These are phyloP conservation scores for Tuberolachnus salignus DNA, from an alignment of 2,888 invertebrate genomes.

Conservation along the genomic window DNA sequence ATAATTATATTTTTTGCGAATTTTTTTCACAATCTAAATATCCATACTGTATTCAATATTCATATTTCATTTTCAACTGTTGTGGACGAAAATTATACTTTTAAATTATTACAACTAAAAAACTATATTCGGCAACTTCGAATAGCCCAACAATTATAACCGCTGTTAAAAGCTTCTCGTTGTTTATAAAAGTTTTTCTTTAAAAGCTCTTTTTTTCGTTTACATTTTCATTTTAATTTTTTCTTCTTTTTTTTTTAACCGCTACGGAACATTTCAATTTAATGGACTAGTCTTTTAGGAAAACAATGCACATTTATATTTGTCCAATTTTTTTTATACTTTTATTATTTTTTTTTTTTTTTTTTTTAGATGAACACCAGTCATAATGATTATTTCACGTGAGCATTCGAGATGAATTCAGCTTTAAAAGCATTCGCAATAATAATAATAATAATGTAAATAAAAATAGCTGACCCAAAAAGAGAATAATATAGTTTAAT, in stretches of 20 bases:
- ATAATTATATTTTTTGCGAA: no score
- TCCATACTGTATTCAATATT: not conserved
- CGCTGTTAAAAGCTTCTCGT: conserved; percentile 37
- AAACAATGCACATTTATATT: conserved; percentile 17
- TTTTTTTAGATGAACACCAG: not conserved
- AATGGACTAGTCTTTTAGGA: conserved; percentile 10
- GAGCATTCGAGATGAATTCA: not conserved
- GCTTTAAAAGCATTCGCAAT: conserved; percentile 1
- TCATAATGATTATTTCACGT: not conserved
- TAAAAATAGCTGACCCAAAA: not conserved
- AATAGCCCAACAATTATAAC: conserved; percentile 41
- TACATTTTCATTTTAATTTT: no score
- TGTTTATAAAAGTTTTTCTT: conserved; percentile 41
- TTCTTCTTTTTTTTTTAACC: conserved; percentile 26
- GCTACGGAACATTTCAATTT: conserved; percentile 32
- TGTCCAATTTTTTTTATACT: not conserved
- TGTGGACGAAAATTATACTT: not conserved
- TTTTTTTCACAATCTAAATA: no score
- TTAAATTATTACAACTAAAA: not conserved
- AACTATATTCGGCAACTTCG: not conserved
- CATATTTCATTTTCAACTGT: not conserved
- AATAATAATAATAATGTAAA: not conserved
- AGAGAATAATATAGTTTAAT: not conserved
- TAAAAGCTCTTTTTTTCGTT: conserved; percentile 12
- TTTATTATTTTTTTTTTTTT: not conserved